phyloP scores from a whole-genome alignment of 2,113 vertebrate genomes.

The Oostethus manadensis region DNA sequence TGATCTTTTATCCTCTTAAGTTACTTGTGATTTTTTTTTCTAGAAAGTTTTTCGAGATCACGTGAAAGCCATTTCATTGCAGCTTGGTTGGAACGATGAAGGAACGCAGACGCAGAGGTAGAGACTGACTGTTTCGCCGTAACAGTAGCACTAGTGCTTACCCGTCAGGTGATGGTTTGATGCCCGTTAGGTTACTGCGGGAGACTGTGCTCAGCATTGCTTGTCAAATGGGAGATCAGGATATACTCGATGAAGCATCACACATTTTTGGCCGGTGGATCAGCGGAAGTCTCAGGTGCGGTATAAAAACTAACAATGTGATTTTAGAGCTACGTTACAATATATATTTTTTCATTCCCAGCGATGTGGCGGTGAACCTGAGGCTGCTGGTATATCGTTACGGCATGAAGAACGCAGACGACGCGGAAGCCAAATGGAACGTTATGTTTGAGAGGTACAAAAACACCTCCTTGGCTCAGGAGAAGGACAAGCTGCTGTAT shows the following conservation, averaged over 20 bases:
- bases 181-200: constrained; percentile 78
- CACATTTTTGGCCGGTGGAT: constrained; percentile 77
- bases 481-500: constrained; percentile 93
- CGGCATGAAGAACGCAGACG: constrained; percentile 83
- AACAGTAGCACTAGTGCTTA: background rate
- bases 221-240: constrained; percentile 76
- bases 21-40: background rate
- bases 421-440: constrained; percentile 75
- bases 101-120: constrained; percentile 69
- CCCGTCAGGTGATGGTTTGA: background rate
- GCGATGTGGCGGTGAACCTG: constrained; percentile 80
- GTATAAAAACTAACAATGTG: background rate
- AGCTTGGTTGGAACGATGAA: constrained; percentile 73
- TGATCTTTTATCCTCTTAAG: background rate
- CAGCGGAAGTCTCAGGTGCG: constrained; percentile 44
- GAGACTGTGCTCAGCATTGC: constrained; percentile 79
- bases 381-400: constrained; percentile 87
- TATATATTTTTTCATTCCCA: constrained; percentile 22
- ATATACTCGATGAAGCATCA: constrained; percentile 69
- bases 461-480: constrained; percentile 81
- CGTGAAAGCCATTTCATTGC: constrained; percentile 67
- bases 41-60: constrained; percentile 75
- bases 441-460: constrained; percentile 79
- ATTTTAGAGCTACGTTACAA: background rate
- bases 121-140: too few relatives aligned